Evolutionary conservation across 1,140 invertebrate genomes (phyloP).

Genomic region (Drosophila eugracilis): DNA sequence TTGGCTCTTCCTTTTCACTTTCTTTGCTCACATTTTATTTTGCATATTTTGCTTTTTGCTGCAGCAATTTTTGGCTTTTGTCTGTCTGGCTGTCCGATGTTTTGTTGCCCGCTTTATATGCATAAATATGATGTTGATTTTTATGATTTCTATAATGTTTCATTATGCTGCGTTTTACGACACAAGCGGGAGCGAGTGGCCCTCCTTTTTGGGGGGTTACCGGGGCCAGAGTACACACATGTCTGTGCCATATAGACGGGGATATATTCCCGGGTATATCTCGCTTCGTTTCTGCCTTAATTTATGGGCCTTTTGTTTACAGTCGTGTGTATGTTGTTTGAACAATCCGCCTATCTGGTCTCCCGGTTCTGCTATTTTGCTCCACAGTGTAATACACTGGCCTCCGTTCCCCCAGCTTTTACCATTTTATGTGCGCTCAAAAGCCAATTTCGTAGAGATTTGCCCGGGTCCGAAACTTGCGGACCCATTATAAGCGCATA

Average conservation of each 20-base stretch:
- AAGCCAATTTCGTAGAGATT: slow-evolving; percentile 83
- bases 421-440: slow-evolving; percentile 82
- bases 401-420: slow-evolving; percentile 49
- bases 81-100: slow-evolving; percentile 44
- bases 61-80: slow-evolving; percentile 51
- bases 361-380: slow-evolving; percentile 49
- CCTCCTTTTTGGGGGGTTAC: not conserved
- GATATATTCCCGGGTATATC: slow-evolving; percentile 27
- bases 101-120: slow-evolving; percentile 46
- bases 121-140: slow-evolving; percentile 83
- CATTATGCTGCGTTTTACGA: slow-evolving; percentile 80
- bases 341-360: slow-evolving; percentile 59
- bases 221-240: slow-evolving; percentile 24
- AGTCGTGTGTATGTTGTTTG: slow-evolving; percentile 45
- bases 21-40: slow-evolving; percentile 35
- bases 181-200: slow-evolving; percentile 60
- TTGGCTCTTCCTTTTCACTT: slow-evolving; percentile 24
- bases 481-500: slow-evolving; percentile 82
- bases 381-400: slow-evolving; percentile 68
- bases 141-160: slow-evolving; percentile 83
- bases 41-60: slow-evolving; percentile 49
- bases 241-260: slow-evolving; percentile 22
- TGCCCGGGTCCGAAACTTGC: slow-evolving; percentile 68
- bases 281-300: slow-evolving; percentile 73
- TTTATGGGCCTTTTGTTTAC: slow-evolving; percentile 65